A percentile compares a stretch with the other conserved stretches of the same genome.
phyloP scores from a whole-genome alignment of 2,113 vertebrate species.

The Lonchura striata region DNA sequence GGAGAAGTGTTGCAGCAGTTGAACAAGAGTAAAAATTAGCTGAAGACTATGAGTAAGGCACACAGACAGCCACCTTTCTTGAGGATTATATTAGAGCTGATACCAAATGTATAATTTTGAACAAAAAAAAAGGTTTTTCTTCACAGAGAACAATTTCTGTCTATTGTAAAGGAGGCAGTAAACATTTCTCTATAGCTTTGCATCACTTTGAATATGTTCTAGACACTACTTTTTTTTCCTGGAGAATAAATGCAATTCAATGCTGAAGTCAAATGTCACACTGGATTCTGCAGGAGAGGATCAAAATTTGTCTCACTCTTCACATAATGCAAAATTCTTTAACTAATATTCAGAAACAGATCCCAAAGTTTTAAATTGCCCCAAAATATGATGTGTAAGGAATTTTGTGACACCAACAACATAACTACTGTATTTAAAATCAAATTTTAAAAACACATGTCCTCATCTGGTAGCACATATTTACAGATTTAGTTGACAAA shows the following conservation, averaged over 20 bases:
- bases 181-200: neutral
- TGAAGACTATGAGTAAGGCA: neutral
- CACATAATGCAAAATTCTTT: neutral
- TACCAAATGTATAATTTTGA: neutral
- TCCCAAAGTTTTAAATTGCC: neutral
- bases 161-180: neutral
- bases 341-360: neutral
- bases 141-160: neutral
- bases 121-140: neutral
- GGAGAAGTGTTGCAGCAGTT: neutral
- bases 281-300: neutral
- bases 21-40: conserved; percentile 43
- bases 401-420: neutral
- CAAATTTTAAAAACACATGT: neutral
- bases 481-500: neutral
- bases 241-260: neutral
- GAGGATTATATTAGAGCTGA: neutral
- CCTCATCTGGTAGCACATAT: neutral
- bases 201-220: neutral
- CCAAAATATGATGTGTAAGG: neutral
- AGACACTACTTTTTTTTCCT: neutral
- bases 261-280: neutral
- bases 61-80: neutral
- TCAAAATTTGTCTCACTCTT: neutral
- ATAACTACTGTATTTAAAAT: neutral